Percentiles rank a stretch among this genome's conserved stretches.
Evolutionary conservation across 2,797 vertebrate genomes (phyloP).

Genomic region (Myotis findleyi): DNA sequence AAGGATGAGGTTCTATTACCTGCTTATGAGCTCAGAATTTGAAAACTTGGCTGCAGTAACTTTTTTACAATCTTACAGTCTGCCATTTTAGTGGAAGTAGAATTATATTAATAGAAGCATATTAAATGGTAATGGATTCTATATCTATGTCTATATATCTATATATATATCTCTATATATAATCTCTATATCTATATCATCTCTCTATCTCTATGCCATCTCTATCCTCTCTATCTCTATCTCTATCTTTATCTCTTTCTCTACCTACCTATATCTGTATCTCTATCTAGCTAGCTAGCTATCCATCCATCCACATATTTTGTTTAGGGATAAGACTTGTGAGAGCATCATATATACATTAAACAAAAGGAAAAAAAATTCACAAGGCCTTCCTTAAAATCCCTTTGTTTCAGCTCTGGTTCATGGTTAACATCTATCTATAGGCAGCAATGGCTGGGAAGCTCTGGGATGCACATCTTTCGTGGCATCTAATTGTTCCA

Average conservation of each 20-base stretch:
- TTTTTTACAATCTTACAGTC: background rate
- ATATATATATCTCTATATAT: background rate
- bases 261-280: background rate
- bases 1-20: background rate
- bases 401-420: background rate
- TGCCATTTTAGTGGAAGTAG: background rate
- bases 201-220: background rate
- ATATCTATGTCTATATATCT: background rate
- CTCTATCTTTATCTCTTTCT: background rate
- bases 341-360: background rate
- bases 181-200: background rate
- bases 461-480: background rate
- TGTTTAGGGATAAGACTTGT: background rate
- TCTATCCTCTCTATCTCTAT: background rate
- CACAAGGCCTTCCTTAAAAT: background rate
- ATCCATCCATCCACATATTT: background rate
- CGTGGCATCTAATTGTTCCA: background rate
- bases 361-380: background rate
- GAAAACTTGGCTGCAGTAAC: background rate
- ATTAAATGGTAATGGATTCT: no score
- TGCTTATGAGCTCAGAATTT: background rate
- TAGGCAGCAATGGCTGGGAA: no score
- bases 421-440: background rate
- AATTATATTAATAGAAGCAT: no score
- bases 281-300: background rate